phyloP scores from a whole-genome alignment of 2,797 vertebrate genomes.

The Urocyon cinereoargenteus region DNA sequence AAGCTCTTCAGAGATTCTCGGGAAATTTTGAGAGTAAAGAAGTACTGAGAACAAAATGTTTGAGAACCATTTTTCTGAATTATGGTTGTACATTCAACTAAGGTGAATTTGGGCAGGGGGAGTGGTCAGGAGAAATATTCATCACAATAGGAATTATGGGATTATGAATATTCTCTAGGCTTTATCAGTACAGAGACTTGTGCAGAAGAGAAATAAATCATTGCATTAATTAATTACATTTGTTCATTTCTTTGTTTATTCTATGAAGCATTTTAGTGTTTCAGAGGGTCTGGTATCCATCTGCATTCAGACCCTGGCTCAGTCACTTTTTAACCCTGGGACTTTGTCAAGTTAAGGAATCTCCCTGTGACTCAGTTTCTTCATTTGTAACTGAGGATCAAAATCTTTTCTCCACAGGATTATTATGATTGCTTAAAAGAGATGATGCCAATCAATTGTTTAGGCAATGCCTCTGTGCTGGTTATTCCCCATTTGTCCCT shows the following conservation, averaged over 20 bases:
- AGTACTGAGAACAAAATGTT: neutral
- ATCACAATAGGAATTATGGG: neutral
- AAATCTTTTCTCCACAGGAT: neutral
- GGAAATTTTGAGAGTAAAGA: neutral
- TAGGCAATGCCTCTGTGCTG: neutral
- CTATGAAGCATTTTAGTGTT: neutral
- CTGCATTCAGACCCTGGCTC: neutral
- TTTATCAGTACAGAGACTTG: neutral
- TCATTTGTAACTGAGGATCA: neutral
- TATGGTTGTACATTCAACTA: neutral
- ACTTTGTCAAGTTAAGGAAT: neutral
- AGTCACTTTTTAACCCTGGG: neutral
- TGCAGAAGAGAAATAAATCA: neutral
- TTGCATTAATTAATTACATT: neutral
- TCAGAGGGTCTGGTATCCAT: neutral
- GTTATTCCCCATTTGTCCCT: neutral
- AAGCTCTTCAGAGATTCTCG: neutral
- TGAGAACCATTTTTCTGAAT: neutral
- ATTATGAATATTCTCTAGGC: neutral
- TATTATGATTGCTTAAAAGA: neutral
- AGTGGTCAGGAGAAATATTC: neutral
- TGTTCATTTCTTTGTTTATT: neutral
- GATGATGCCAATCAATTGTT: neutral
- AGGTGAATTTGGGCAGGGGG: neutral
- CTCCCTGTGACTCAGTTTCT: neutral